A percentile compares a stretch with the other conserved stretches of the same genome.
Evolutionary conservation across 2,888 invertebrate species (phyloP).

Genomic region (Galerucella nymphaeae): DNA sequence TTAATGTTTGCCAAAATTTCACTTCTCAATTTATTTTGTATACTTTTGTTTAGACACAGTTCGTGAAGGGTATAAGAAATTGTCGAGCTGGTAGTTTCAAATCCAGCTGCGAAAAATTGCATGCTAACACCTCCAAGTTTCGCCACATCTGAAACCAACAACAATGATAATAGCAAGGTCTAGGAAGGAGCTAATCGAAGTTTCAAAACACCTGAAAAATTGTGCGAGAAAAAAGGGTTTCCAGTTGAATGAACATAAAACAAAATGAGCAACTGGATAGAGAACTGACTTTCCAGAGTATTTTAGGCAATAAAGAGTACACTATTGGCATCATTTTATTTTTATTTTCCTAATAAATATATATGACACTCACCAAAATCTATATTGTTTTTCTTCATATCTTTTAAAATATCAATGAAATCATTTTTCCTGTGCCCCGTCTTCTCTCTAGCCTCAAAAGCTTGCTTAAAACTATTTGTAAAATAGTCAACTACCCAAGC

Average conservation of each 20-base stretch:
- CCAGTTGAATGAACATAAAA: too few relatives aligned
- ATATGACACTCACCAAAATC: constrained; percentile 28
- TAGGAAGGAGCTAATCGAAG: too few relatives aligned
- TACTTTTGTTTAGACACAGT: constrained; percentile 66
- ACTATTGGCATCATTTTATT: neutral
- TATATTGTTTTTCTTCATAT: constrained; percentile 35
- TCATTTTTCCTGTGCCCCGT: constrained; percentile 64
- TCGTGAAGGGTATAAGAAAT: constrained; percentile 70
- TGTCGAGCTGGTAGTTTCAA: constrained; percentile 72
- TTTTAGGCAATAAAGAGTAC: too few relatives aligned
- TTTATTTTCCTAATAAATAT: neutral
- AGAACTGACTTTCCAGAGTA: too few relatives aligned
- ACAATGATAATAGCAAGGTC: too few relatives aligned
- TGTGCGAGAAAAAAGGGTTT: too few relatives aligned
- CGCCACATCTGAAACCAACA: constrained; percentile 10
- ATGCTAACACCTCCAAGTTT: constrained; percentile 37
- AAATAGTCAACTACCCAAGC: constrained; percentile 52
- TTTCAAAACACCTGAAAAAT: too few relatives aligned
- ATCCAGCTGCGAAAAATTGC: constrained; percentile 71
- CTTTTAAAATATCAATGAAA: constrained; percentile 66
- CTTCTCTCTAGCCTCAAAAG: constrained; percentile 50
- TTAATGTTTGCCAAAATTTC: constrained; percentile 66
- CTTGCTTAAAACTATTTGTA: constrained; percentile 51
- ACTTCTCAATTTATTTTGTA: constrained; percentile 67
- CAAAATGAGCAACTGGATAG: too few relatives aligned